Base-by-base conservation (phyloP, 2,113 vertebrate species). In the Probosciger aterrimus region DNA sequence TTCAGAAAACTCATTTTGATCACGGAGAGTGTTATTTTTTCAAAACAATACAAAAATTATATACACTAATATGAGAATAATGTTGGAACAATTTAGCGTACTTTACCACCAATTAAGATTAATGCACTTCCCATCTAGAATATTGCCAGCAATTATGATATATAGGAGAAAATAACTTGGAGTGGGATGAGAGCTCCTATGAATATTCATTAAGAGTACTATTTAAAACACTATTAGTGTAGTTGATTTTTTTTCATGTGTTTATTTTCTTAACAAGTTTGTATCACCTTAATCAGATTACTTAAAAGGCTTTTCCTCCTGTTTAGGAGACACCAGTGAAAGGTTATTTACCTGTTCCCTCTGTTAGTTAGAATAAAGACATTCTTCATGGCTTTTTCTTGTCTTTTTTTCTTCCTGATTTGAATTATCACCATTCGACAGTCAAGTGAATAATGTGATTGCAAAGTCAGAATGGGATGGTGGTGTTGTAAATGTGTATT, bases 321-420 rank as follows among this genome's bases (percentile, higher is more conserved):
- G 9, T 64, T 69, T 37, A n/a, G 37, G 9, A 70, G 25, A 41
- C 14, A 49, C 2, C 8, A 20, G 18, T 68, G 57, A 79, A 75
- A 35, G 2, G 4, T 50, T 62, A 35, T 62, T 83, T 43, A n/a
- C 33, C 12, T 47, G 5, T 20, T 76, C 18, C 17, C 23, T n/a
- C 17, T 31, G 5, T 46, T 46, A 16, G 12, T 55, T 63, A 46
- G 50, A 71, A 33, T 6, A 67, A 52, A 46, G 5, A 22, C 4
- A 5, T 43, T 63, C 33, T 71, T 80, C 19, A 31, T 18, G 19
- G 5, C 2, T 17, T 33, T 24, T 24, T 22, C 0, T 30, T 35
- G 25, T 7, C 4, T 2, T 15, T 25, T 1, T 30, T 41, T 24
- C 4, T 3, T 2, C 10, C 10, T 60, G 18, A 24, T 76, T 86